A percentile compares a stretch with the other conserved stretches of the same genome.
phyloP scores from a whole-genome alignment of 2,113 vertebrate species.

The Marmota monax region DNA sequence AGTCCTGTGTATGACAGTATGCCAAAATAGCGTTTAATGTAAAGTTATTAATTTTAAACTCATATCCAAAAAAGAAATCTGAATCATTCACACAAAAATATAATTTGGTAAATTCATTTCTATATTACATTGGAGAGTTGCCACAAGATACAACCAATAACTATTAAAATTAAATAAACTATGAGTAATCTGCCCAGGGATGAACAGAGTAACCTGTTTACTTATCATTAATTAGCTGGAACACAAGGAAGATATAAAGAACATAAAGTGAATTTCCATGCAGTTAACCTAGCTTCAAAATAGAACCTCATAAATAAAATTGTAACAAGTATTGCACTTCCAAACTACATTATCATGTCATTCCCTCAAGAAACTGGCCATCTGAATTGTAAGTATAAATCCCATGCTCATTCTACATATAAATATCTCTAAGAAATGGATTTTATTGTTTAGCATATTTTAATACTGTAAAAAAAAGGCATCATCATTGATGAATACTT shows the following conservation, averaged over 20 bases:
- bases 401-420: neutral
- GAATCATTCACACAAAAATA: slow-evolving; percentile 1
- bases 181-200: neutral
- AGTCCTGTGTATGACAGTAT: no score
- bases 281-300: neutral
- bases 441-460: neutral
- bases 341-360: neutral
- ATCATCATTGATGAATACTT: neutral
- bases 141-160: neutral
- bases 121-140: neutral
- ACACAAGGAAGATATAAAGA: neutral
- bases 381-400: neutral
- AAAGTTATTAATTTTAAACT: neutral
- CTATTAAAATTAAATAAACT: slow-evolving; percentile 20
- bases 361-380: neutral
- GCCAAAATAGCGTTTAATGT: neutral
- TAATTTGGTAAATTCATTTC: neutral
- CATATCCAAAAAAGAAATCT: neutral
- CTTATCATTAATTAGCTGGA: neutral
- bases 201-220: neutral
- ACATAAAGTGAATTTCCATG: neutral
- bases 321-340: neutral
- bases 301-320: neutral
- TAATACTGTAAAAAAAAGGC: neutral
- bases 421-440: neutral